These are phyloP conservation scores for Lithophane ornitopus DNA, from an alignment of 2,888 invertebrate genomes.

Conservation along the genomic window DNA sequence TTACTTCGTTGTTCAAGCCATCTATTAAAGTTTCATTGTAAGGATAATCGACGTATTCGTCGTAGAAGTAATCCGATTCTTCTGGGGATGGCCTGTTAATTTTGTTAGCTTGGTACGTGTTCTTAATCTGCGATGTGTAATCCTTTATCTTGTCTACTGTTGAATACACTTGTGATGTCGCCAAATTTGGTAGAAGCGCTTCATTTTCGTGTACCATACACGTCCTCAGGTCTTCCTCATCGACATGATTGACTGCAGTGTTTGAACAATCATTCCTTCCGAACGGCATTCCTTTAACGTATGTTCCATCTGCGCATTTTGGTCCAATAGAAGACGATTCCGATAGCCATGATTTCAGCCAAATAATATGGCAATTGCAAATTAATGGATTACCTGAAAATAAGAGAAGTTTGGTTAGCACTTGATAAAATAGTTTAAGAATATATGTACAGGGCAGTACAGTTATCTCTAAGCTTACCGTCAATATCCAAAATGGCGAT, in stretches of 20 bases:
- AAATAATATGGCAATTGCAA: constrained; percentile 95
- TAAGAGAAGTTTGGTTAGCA: constrained; percentile 7
- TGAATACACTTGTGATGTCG: constrained; percentile 91
- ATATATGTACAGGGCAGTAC: not conserved
- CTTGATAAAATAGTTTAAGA: not conserved
- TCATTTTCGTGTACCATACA: constrained; percentile 93
- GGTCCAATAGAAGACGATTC: constrained; percentile 94
- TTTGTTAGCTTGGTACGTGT: constrained; percentile 85
- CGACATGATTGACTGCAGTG: constrained; percentile 69
- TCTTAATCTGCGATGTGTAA: constrained; percentile 84
- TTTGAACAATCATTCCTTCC: constrained; percentile 92
- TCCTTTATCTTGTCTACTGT: constrained; percentile 91
- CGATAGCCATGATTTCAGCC: constrained; percentile 95
- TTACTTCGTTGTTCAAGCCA: constrained; percentile 80
- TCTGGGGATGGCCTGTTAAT: constrained; percentile 92
- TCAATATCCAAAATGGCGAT: constrained; percentile 96
- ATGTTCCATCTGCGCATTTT: constrained; percentile 94
- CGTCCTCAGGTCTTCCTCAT: constrained; percentile 91
- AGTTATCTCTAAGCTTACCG: constrained; percentile 88
- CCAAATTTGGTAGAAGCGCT: constrained; percentile 89
- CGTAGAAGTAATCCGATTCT: constrained; percentile 95
- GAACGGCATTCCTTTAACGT: constrained; percentile 93
- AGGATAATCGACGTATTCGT: constrained; percentile 95
- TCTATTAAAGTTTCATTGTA: constrained; percentile 91
- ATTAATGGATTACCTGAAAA: constrained; percentile 94